Base-by-base conservation (phyloP, 2,888 invertebrate species). In the Luffia ferchaultella region DNA sequence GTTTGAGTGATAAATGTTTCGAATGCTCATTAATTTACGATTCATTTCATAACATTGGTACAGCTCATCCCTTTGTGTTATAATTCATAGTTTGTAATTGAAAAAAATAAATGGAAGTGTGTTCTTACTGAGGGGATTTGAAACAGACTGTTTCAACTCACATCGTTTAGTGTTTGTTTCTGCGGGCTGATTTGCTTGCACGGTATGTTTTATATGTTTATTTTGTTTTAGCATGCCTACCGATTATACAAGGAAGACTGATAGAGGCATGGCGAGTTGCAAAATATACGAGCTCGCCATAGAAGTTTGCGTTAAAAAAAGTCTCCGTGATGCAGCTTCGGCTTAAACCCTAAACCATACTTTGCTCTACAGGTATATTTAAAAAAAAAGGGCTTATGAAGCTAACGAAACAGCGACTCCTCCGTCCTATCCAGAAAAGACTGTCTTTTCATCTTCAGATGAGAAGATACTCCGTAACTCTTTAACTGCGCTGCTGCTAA, bases 231-330 rank as follows among this genome's bases (percentile, higher is more conserved):
- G 54, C 12, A 50, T 55, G 48, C 46, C 52, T 53, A 54, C 50
- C 50, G 44, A 49, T 48, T 53, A 53, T 52, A 52, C 53, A 52
- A 50, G 51, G 51, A 55, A 57, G 53, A 52, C 53, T 46, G 52
- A 55, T 15, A 54, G 55, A 53, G 54, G 52, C 53, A 51, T 53
- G 55, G 51, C 51, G 49, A 57, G 51, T 53, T 51, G 52, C 52
- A 51, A 55, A 49, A 55, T 57, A 51, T 55, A 53, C 50, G 55
- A 52, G 49, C 56, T 55, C 48, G 50, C 52, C 44, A 49, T 45
- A 45, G 52, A 16, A 52, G 44, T 2, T 41, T 49, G 20, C 45
- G 46, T 44, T 16, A 44, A 16, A 44, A 16, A 44, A 44, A 16
- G 7, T 45, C 50, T 16, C 53, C 50, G 50, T 47, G 48, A 2